A percentile compares a stretch with the other conserved stretches of the same genome.
Conservation (phyloP, 2,797 vertebrate genomes). For the Clamator glandarius region DNA sequence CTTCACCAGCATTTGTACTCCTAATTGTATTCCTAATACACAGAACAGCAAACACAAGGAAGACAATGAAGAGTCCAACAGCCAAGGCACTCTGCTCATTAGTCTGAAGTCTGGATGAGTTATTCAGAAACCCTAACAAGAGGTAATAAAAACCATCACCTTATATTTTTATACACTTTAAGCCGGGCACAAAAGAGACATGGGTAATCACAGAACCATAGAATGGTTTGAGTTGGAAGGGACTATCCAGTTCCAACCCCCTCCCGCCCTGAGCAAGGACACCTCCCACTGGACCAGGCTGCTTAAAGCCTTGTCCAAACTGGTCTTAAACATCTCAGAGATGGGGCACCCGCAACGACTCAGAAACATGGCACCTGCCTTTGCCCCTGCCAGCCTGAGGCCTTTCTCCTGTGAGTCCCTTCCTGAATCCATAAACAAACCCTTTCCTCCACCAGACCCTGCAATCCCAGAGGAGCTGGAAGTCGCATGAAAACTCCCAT, state of each 20-base stretch:
- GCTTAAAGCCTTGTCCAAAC: too few species aligned
- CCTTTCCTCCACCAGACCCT: neutral
- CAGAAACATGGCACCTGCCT: neutral
- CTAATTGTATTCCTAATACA: neutral
- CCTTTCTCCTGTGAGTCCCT: neutral
- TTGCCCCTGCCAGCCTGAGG: neutral
- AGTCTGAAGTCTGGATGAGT: neutral
- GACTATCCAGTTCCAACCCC: too few species aligned
- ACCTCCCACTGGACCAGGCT: too few species aligned
- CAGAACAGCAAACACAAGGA: accelerated
- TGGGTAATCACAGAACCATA: too few species aligned
- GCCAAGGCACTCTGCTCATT: neutral
- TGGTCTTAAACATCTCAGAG: too few species aligned
- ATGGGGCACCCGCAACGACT: too few species aligned
- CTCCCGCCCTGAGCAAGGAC: too few species aligned
- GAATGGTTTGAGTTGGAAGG: too few species aligned
- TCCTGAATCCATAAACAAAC: neutral
- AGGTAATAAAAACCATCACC: neutral
- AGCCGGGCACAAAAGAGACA: neutral
- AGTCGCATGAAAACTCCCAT: neutral
- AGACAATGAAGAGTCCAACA: neutral
- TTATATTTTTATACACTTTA: neutral
- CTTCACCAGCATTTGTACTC: neutral
- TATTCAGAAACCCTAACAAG: neutral
- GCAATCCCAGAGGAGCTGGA: accelerated